A percentile compares a stretch with the other conserved stretches of the same genome.
Evolutionary conservation across 2,888 invertebrate species (phyloP).

Genomic region (Dynastes maya): DNA sequence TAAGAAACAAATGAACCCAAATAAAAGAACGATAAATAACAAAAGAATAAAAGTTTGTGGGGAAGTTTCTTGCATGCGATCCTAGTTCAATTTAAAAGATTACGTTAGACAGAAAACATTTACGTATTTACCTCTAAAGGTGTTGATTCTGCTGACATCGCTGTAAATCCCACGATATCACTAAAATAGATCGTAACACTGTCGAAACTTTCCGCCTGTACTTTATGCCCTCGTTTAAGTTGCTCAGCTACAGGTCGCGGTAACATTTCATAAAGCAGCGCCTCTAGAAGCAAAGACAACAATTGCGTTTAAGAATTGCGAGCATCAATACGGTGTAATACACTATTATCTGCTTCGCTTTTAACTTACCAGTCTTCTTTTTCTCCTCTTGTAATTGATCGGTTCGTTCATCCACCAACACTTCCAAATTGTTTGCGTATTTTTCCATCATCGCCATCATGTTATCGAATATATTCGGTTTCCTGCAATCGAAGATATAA

Average conservation of each 20-base stretch:
- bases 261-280: slow-evolving; percentile 89
- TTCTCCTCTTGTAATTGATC: slow-evolving; percentile 96
- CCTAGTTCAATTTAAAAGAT: too few species aligned
- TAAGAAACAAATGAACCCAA: too few species aligned
- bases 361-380: slow-evolving; percentile 87
- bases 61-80: too few species aligned
- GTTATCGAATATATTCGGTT: slow-evolving; percentile 96
- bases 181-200: slow-evolving; percentile 95
- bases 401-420: slow-evolving; percentile 93
- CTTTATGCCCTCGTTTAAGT: slow-evolving; percentile 89
- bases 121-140: slow-evolving; percentile 79
- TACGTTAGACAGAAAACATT: too few species aligned
- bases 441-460: slow-evolving; percentile 99
- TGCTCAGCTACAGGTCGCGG: slow-evolving; percentile 94
- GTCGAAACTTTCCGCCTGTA: slow-evolving; percentile 92
- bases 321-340: neutral
- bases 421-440: slow-evolving; percentile 95
- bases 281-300: slow-evolving; percentile 73
- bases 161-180: slow-evolving; percentile 94
- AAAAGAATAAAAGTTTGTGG: too few species aligned
- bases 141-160: slow-evolving; percentile 93
- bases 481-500: slow-evolving; percentile 73
- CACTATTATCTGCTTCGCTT: neutral
- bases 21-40: too few species aligned
- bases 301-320: neutral